These are phyloP conservation scores for Platalea minor DNA, from an alignment of 2,797 vertebrate species.

Conservation along the genomic window DNA sequence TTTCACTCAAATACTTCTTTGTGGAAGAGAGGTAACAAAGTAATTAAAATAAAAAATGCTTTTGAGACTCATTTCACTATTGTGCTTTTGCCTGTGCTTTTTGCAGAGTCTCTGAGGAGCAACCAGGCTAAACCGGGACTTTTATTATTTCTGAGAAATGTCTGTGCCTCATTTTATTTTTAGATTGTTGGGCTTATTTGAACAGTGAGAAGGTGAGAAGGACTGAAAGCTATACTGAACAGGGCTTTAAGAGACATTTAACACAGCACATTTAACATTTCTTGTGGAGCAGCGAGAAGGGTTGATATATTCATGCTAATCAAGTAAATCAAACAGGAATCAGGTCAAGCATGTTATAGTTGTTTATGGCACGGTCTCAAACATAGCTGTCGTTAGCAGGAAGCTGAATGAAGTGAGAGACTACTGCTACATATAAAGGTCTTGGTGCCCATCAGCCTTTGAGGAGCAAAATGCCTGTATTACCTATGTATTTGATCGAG, in stretches of 20 bases:
- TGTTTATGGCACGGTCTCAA: neutral
- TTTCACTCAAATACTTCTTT: neutral
- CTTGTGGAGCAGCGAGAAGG: neutral
- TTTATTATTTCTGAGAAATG: neutral
- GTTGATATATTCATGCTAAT: neutral
- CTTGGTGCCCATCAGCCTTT: neutral
- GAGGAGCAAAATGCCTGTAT: neutral
- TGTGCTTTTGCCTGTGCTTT: neutral
- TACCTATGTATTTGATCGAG: neutral
- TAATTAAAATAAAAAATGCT: constrained; percentile 31
- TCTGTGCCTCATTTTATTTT: neutral
- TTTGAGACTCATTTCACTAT: neutral
- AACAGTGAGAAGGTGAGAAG: neutral
- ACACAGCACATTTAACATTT: neutral
- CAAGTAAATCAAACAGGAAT: neutral
- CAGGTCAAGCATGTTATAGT: neutral
- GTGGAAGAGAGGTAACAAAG: neutral
- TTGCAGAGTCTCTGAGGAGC: neutral
- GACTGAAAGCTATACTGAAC: neutral
- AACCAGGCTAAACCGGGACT: neutral
- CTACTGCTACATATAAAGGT: neutral
- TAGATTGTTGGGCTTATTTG: neutral
- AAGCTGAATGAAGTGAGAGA: neutral
- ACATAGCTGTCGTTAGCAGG: neutral
- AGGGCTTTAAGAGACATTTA: neutral